phyloP scores from a whole-genome alignment of 1,140 invertebrate species.

The Platyscapa corneri region DNA sequence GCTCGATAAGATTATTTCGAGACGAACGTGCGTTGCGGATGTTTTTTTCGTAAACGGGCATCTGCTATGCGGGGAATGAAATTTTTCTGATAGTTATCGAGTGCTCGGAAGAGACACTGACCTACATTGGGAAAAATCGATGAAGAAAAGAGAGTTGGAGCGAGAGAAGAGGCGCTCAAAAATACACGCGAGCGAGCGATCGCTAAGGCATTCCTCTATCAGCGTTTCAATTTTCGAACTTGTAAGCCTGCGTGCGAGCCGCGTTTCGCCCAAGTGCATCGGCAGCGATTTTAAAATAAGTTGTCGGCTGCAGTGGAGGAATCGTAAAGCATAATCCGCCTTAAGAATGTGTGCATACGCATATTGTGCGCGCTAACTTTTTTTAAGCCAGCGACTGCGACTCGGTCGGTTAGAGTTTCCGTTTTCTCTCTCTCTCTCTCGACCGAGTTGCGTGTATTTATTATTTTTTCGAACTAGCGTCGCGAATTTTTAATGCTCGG shows the following conservation, averaged over 20 bases:
- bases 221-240: background rate
- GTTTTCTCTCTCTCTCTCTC: too few relatives aligned
- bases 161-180: background rate
- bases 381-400: background rate
- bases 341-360: background rate
- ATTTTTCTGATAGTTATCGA: slow-evolving; percentile 5
- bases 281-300: background rate
- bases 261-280: background rate
- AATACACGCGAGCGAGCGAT: background rate
- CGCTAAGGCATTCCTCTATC: background rate
- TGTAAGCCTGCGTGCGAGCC: too few relatives aligned
- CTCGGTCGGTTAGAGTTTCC: too few relatives aligned
- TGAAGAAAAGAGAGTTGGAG: slow-evolving; percentile 20
- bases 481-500: too few relatives aligned
- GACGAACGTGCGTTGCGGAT: background rate
- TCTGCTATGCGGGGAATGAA: too few relatives aligned
- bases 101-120: slow-evolving; percentile 25
- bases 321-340: background rate
- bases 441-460: background rate
- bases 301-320: background rate
- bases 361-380: too few relatives aligned
- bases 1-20: background rate
- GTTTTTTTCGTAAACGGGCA: background rate
- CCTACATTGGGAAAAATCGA: slow-evolving; percentile 17
- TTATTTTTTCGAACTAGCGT: background rate